These are phyloP conservation scores for Temnothorax rugatulus DNA, from an alignment of 2,888 invertebrate genomes.

Conservation along the genomic window DNA sequence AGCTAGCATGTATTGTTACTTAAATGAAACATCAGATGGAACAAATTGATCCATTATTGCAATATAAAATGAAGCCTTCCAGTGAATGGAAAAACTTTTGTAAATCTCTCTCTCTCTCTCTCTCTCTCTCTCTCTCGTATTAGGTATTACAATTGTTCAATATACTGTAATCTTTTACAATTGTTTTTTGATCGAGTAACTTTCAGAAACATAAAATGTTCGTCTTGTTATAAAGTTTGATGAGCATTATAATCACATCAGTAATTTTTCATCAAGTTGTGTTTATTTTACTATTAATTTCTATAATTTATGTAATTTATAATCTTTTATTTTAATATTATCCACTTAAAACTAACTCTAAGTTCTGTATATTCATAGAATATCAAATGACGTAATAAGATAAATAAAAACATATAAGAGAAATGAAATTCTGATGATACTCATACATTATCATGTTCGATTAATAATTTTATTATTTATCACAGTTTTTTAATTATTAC, in stretches of 20 bases:
- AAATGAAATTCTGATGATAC: background rate
- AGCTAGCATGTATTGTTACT: background rate
- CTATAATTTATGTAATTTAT: background rate
- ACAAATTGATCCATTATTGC: background rate
- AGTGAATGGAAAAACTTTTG: background rate
- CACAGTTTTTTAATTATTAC: background rate
- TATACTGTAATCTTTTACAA: background rate
- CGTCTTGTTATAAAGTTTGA: background rate
- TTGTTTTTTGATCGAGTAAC: background rate
- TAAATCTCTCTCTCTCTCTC: too few species aligned
- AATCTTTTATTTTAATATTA: background rate
- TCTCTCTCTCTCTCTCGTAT: background rate
- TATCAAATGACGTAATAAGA: too few species aligned
- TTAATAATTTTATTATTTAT: background rate
- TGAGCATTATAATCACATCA: background rate
- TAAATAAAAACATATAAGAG: too few species aligned
- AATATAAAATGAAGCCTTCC: background rate
- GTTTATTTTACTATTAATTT: too few species aligned
- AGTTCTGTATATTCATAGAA: background rate
- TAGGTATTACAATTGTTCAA: background rate
- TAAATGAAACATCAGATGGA: background rate
- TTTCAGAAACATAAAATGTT: background rate
- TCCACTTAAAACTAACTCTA: too few species aligned
- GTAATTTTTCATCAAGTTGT: too few species aligned
- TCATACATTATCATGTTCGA: background rate